These are phyloP conservation scores for Dicroscelio sp. DNA, from an alignment of 2,888 invertebrate species.

Conservation along the genomic window DNA sequence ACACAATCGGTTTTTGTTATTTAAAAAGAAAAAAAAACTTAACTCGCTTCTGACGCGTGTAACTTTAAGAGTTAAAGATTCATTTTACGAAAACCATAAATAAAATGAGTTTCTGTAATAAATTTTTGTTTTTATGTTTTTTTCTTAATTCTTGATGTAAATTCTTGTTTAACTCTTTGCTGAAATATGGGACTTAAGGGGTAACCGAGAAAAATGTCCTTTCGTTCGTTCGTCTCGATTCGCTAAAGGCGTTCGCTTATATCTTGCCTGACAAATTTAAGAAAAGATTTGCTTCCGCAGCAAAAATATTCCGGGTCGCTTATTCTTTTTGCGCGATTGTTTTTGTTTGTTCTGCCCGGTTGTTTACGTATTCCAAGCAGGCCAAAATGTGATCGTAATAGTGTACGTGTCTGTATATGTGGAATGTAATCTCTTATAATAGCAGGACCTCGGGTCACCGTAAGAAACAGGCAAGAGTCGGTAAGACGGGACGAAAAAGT, in stretches of 20 bases:
- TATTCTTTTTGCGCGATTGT: slow-evolving; percentile 55
- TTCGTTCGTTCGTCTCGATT: slow-evolving; percentile 21
- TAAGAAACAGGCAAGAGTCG: slow-evolving; percentile 91
- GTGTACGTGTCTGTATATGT: slow-evolving; percentile 45
- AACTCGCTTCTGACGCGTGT: no score
- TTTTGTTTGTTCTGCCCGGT: slow-evolving; percentile 45
- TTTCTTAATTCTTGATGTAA: no score
- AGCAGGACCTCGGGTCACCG: slow-evolving; percentile 92
- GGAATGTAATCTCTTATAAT: slow-evolving; percentile 73
- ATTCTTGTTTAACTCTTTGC: no score
- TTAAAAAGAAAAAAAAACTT: no score
- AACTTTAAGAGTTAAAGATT: no score
- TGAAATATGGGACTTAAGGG: no score
- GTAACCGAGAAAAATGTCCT: no score
- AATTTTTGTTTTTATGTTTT: no score
- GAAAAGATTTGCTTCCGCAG: slow-evolving; percentile 52
- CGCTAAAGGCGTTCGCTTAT: slow-evolving; percentile 45
- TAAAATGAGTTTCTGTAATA: no score
- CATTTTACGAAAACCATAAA: no score
- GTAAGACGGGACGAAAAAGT: slow-evolving; percentile 92
- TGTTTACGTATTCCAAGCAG: slow-evolving; percentile 61
- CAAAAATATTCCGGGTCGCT: slow-evolving; percentile 45
- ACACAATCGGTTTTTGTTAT: no score
- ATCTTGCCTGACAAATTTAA: slow-evolving; percentile 51
- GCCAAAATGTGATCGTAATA: slow-evolving; percentile 7